Conservation (phyloP, 92 coral and sea anemone species). For the Bergia sp. region DNA sequence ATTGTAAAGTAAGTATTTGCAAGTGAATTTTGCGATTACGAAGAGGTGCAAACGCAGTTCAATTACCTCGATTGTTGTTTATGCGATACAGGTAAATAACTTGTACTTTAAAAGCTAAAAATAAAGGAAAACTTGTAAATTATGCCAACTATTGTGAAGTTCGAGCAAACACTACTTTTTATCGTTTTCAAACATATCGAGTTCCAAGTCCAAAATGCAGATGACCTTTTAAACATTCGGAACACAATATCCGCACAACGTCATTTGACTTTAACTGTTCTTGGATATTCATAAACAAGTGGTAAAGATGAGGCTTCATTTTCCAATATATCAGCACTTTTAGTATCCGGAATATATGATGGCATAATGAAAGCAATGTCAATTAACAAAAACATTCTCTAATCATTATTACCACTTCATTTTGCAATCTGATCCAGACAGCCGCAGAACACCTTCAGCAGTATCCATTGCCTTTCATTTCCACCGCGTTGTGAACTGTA, state of each 20-base stretch:
- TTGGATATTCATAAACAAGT: background rate
- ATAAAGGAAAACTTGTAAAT: too few species aligned
- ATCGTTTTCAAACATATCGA: constrained; percentile 9
- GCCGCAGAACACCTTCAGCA: background rate
- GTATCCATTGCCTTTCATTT: background rate
- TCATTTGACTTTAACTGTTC: background rate
- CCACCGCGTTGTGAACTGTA: constrained; percentile 8
- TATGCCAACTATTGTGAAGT: background rate
- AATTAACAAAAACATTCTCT: background rate
- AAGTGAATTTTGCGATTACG: too few species aligned
- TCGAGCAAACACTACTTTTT: background rate
- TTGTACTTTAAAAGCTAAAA: too few species aligned
- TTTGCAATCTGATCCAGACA: background rate
- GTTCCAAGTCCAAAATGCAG: background rate
- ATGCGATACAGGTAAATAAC: too few species aligned
- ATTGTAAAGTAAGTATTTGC: too few species aligned
- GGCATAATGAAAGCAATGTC: background rate
- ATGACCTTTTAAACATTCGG: background rate
- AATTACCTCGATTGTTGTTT: too few species aligned
- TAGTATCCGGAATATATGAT: background rate
- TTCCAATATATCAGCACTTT: constrained; percentile 26
- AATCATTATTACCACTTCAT: background rate
- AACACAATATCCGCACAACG: background rate
- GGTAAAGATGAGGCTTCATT: background rate
- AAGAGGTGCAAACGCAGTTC: too few species aligned